Base-by-base conservation (phyloP, 2,888 invertebrate genomes). In the Cynaeus angustus region DNA sequence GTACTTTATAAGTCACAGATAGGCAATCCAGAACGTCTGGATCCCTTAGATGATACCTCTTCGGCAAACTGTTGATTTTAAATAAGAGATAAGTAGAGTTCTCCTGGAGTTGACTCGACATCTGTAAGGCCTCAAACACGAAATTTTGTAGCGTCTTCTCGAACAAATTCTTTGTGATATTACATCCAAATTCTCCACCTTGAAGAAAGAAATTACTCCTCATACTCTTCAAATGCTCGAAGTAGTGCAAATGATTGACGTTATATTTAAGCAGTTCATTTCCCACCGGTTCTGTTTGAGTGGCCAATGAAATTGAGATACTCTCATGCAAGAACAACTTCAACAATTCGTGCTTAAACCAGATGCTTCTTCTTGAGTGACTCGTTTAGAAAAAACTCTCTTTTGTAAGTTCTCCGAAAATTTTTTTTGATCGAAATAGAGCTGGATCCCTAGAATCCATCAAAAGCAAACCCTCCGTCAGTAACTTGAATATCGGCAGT, bases 141-240 rank as follows among this genome's bases (percentile, higher is more conserved):
- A 94, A 89, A 73, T 89, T 88, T 72, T 92, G 91, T 41, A 94
- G 83, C 5, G 91, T 90, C 0, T 90, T 90, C 0, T 88, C 86
- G 73, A 93, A 92, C 67, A 94, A 83, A 72, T 91, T 91, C 55
- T 90, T 88, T 33, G 92, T 92, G 10, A 94, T 89, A 74, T 90
- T 90, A 30, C 89, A 89, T 0, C 91, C 91, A 82, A 94, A 94
- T 83, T 94, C 93, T 0, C 94, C 94, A 75, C 94, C 93, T 86
- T 93, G 88, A 16, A 94, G 81, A 76, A 94, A 94, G 82, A 91
- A 94, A 77, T 92, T 94, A 79, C 92, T 91, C 48, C 92, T 88
- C n/a, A 94, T 83, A 81, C 91, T 91, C 46, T 89, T 89, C 73
- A 94, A 86, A 83, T 94, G 93, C 13, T 90, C 88, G 38, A 93